These are phyloP conservation scores for Salpingus planirostris DNA, from an alignment of 2,888 invertebrate genomes.

Conservation along the genomic window DNA sequence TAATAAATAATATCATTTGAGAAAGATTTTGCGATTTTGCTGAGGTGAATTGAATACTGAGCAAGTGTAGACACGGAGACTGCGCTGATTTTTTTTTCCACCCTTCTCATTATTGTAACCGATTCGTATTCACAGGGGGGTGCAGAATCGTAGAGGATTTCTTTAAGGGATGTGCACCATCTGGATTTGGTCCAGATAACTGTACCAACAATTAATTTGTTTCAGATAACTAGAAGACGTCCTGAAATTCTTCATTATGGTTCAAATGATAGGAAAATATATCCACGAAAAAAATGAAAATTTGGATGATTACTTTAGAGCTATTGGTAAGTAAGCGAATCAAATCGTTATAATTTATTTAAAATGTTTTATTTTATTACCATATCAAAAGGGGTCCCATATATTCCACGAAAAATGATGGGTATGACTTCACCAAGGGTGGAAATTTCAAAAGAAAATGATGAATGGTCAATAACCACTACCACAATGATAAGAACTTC, in stretches of 20 bases:
- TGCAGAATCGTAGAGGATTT: no score
- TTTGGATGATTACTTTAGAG: slow-evolving; percentile 55
- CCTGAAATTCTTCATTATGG: slow-evolving; percentile 37
- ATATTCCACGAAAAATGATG: slow-evolving; percentile 58
- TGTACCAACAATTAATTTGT: neutral
- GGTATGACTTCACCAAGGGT: slow-evolving; percentile 49
- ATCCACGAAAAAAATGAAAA: slow-evolving; percentile 57
- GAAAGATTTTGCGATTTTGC: no score
- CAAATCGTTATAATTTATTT: slow-evolving; percentile 1
- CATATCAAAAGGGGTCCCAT: slow-evolving; percentile 51
- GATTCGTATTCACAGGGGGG: no score
- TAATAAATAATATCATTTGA: no score
- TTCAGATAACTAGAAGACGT: neutral
- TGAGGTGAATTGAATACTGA: no score
- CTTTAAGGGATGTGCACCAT: no score
- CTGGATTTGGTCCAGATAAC: no score
- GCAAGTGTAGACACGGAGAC: no score
- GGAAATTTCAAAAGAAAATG: slow-evolving; percentile 48
- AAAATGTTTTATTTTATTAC: neutral
- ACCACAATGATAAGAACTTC: slow-evolving; percentile 49
- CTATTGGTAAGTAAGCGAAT: slow-evolving; percentile 45
- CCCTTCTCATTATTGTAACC: no score
- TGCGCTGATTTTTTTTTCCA: no score
- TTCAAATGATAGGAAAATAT: slow-evolving; percentile 52
- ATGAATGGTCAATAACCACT: slow-evolving; percentile 50